Base-by-base conservation (phyloP, 2,113 vertebrate genomes). In the Mystacornis crossleyi region DNA sequence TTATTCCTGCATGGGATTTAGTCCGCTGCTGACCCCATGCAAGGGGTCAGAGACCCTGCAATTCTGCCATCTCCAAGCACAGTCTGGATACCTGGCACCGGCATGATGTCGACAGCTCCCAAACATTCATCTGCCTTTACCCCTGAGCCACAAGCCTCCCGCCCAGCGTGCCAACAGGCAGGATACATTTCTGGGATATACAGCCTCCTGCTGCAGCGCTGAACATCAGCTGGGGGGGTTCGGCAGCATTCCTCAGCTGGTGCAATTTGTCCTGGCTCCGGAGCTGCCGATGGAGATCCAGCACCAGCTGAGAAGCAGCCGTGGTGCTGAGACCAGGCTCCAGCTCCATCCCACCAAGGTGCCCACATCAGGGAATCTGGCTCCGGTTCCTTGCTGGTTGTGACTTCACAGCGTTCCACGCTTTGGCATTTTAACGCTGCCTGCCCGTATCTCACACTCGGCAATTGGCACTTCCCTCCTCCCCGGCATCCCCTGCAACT, bases 241-340 rank as follows among this genome's bases (percentile, higher is more conserved):
- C n/a, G 0, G 70, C 74, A 90, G 43, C 4, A 4, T 53, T 91
- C 47, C 89, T 95, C 83, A 84, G 81, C 94, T 88, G 78, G 6
- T 9, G 2, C 0, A 1, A 20, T 28, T 67, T 57, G 53, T 69
- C 80, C 72, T 29, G 1, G 66, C 81, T 77, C 69, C 3, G 0
- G 80, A 81, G 47, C 40, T 58, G 69, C 60, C 0, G 0, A 51
- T 5, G 50, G 82, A 86, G 36, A 58, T 0, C 12, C 5, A 38
- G 36, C 60, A 55, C 33, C 91, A 89, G 71, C 75, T 80, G 85
- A 83, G 67, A 29, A 88, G 34, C 67, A 73, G 80, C 72, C 5
- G 0, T 0, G 0, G 28, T 42, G 36, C 70, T 3, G 5, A 34
- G 28, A 43, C 26, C 43, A 24, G 54, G 71, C 43, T 45, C 61